These are phyloP conservation scores for Plectrocnemia conspersa DNA, from an alignment of 1,140 invertebrate genomes.

Conservation along the genomic window DNA sequence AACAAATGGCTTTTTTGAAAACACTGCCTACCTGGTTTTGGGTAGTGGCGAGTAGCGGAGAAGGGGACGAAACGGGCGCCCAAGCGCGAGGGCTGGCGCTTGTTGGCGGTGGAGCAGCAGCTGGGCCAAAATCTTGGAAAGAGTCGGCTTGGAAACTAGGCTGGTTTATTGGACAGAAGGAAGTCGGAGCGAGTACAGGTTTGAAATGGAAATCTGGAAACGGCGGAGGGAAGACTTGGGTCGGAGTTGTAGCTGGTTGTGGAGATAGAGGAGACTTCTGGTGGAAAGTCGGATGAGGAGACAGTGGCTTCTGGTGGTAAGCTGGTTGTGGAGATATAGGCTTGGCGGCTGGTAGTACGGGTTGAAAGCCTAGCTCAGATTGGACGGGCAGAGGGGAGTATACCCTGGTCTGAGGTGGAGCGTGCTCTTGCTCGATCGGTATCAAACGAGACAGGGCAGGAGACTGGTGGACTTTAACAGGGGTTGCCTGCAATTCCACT, in stretches of 20 bases:
- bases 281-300: conserved; percentile 17
- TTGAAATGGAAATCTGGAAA: conserved; percentile 14
- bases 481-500: conserved; percentile 34
- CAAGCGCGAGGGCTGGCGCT: conserved; percentile 12
- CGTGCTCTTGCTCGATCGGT: conserved; percentile 23
- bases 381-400: conserved; percentile 20
- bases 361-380: too few relatives aligned
- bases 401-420: conserved; percentile 23
- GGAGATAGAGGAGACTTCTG: conserved; percentile 14
- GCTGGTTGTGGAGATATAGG: conserved; percentile 21
- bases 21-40: conserved; percentile 34
- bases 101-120: conserved; percentile 7
- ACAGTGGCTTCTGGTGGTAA: conserved; percentile 1
- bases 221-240: conserved; percentile 32
- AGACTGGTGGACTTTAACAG: conserved; percentile 30
- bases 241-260: conserved; percentile 16
- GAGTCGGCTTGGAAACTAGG: not conserved
- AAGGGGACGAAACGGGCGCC: conserved; percentile 26
- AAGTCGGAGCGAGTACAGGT: conserved; percentile 5
- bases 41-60: conserved; percentile 20
- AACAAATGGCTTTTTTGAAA: conserved; percentile 31
- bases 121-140: conserved; percentile 7
- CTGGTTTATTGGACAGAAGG: conserved; percentile 1
- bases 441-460: conserved; percentile 30
- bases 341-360: conserved; percentile 3